Evolutionary conservation across 2,888 invertebrate species (phyloP).

Genomic region (Lasioglossum morio): DNA sequence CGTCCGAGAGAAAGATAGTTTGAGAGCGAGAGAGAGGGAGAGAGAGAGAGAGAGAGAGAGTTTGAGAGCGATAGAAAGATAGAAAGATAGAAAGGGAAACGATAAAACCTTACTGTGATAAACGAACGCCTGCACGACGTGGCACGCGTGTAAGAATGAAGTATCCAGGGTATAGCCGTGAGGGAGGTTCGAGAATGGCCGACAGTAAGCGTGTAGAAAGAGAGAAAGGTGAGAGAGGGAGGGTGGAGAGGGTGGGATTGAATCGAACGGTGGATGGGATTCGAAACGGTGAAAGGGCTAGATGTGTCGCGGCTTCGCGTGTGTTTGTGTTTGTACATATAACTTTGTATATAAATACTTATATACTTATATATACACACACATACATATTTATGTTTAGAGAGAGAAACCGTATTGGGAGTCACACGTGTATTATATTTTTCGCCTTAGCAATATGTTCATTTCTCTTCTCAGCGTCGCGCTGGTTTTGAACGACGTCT

Average conservation of each 20-base stretch:
- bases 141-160: slow-evolving; percentile 34
- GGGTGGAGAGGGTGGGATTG: too few relatives aligned
- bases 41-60: not conserved
- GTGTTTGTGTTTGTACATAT: slow-evolving; percentile 14
- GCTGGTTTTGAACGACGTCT: slow-evolving; percentile 7
- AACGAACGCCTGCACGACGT: slow-evolving; percentile 34
- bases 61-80: not conserved
- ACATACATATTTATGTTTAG: not conserved
- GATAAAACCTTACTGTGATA: slow-evolving; percentile 61
- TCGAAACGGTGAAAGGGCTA: not conserved
- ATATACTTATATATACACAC: slow-evolving; percentile 8
- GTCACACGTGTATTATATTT: slow-evolving; percentile 57
- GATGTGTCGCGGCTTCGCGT: slow-evolving; percentile 21
- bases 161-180: slow-evolving; percentile 47
- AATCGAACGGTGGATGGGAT: not conserved
- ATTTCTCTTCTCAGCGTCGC: slow-evolving; percentile 14
- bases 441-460: slow-evolving; percentile 42
- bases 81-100: slow-evolving; percentile 16
- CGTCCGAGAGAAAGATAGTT: not conserved
- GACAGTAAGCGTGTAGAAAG: not conserved
- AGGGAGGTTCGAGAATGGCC: slow-evolving; percentile 20
- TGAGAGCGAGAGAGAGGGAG: not conserved
- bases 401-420: not conserved
- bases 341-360: slow-evolving; percentile 20
- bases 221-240: not conserved